Conservation (phyloP, 2,888 invertebrate species). For the Epinotia demarniana region DNA sequence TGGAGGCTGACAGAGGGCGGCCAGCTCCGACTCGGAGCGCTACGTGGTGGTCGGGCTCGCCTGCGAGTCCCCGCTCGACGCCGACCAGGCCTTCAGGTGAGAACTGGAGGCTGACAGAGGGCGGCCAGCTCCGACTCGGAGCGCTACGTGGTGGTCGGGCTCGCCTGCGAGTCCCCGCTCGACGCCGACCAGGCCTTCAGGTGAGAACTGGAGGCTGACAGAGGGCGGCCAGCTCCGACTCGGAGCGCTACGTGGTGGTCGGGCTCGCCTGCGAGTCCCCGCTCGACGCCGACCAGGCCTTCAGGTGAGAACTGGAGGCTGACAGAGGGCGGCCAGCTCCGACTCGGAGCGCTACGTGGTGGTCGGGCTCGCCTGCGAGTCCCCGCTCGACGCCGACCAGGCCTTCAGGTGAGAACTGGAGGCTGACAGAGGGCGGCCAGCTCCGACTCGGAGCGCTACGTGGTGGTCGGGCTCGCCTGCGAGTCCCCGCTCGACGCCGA, state of each 20-base stretch:
- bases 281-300: slow-evolving; percentile 89
- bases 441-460: slow-evolving; percentile 94
- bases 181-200: slow-evolving; percentile 89
- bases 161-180: slow-evolving; percentile 87
- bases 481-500: slow-evolving; percentile 88
- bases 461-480: slow-evolving; percentile 89
- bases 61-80: slow-evolving; percentile 87
- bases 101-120: not conserved
- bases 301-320: slow-evolving; percentile 71
- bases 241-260: slow-evolving; percentile 92
- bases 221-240: slow-evolving; percentile 89
- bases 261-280: slow-evolving; percentile 87
- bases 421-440: slow-evolving; percentile 77
- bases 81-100: slow-evolving; percentile 89
- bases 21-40: slow-evolving; percentile 94
- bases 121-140: slow-evolving; percentile 93
- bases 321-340: slow-evolving; percentile 85
- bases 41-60: slow-evolving; percentile 89
- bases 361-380: slow-evolving; percentile 87
- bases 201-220: slow-evolving; percentile 54
- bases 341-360: slow-evolving; percentile 94
- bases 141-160: slow-evolving; percentile 89
- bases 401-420: slow-evolving; percentile 84
- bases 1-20: slow-evolving; percentile 52
- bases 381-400: slow-evolving; percentile 88